phyloP scores from a whole-genome alignment of 2,888 invertebrate genomes.

The Schrankia costaestrigalis region DNA sequence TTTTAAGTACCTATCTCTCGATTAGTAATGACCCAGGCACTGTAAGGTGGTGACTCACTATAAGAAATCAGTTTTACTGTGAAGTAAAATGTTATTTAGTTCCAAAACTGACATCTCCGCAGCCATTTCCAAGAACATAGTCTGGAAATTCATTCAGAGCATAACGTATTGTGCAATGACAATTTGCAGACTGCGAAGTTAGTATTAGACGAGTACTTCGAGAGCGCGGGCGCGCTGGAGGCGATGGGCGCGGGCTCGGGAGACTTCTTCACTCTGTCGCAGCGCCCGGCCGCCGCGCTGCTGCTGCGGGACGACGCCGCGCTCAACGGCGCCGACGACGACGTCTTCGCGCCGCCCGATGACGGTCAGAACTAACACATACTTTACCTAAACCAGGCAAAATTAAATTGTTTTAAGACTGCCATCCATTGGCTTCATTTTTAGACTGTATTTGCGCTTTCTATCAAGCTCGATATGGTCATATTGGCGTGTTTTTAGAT shows the following conservation, averaged over 20 bases:
- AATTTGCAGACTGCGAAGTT: slow-evolving; percentile 88
- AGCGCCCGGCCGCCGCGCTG: slow-evolving; percentile 73
- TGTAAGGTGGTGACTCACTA: no score
- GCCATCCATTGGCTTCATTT: no score
- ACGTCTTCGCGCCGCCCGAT: slow-evolving; percentile 55
- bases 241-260: slow-evolving; percentile 74
- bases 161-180: neutral
- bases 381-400: neutral
- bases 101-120: no score
- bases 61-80: neutral
- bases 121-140: no score
- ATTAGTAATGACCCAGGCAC: no score
- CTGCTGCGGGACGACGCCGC: slow-evolving; percentile 68
- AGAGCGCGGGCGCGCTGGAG: slow-evolving; percentile 73
- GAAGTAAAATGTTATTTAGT: no score
- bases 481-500: no score
- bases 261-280: slow-evolving; percentile 78
- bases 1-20: neutral
- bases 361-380: slow-evolving; percentile 8
- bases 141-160: no score
- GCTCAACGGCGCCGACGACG: slow-evolving; percentile 70
- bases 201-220: slow-evolving; percentile 92
- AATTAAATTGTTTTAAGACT: no score
- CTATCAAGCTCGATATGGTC: no score
- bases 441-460: no score